Base-by-base conservation (phyloP, 2,113 vertebrate genomes). In the Takifugu bimaculatus region DNA sequence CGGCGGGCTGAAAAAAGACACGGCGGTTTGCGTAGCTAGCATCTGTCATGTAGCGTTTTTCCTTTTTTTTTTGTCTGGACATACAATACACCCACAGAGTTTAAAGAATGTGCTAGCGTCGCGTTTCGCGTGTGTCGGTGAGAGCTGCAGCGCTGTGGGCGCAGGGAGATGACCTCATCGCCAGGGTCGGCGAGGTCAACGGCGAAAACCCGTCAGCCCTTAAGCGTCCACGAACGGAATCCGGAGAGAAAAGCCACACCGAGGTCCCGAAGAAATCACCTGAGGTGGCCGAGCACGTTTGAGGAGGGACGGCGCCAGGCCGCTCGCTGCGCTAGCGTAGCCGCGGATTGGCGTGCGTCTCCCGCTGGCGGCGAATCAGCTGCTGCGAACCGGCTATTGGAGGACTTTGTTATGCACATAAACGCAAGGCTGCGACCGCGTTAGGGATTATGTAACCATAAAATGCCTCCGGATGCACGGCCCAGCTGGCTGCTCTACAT, bases 191-290 rank as follows among this genome's bases (percentile, higher is more conserved):
- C 28, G 42, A 54, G 67, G 53, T 51, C 49, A 56, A 51, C 28
- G 49, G 68, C 50, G 47, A 57, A 57, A 49, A 43, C 28, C 4
- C 5, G 57, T 60, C 53, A 80, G 27, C 77, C 84, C 85, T 84
- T 69, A 55, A 56, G 60, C 20, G 35, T 35, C 20, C 47, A 49
- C 47, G 20, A 1, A 20, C 47, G 15, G 3, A 49, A 49, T 20
- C 13, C 6, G 4, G 3, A 15, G 20, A 7, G 5, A 44, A 78
- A 74, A 82, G 74, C 77, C 79, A 74, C 86, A 85, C 81, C 76
- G 52, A 50, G 43, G 13, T 29, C 2, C 5, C 28, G 47, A 50
- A 68, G 13, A 57, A 54, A 55, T 57, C 45, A 49, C 47, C 47
- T 20, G 15, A 49, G 15, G 20, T 15, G 6, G 15, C n/a, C 20